These are phyloP conservation scores for Meloidogyne chitwoodi DNA, from an alignment of 1,140 invertebrate species.

Conservation along the genomic window DNA sequence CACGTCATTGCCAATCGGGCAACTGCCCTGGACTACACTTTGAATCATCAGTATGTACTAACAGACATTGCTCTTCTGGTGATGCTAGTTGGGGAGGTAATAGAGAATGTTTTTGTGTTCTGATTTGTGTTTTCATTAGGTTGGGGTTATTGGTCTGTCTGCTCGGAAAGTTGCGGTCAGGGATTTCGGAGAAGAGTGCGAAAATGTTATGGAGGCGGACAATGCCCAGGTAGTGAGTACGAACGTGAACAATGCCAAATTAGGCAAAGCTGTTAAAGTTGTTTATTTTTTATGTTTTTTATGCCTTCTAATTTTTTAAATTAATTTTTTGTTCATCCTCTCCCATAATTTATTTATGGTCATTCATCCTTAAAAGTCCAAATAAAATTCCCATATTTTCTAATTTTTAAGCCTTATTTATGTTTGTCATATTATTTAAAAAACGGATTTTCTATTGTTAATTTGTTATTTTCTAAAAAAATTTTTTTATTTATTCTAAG, in stretches of 20 bases:
- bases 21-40: slow-evolving; percentile 46
- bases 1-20: slow-evolving; percentile 51
- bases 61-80: slow-evolving; percentile 39
- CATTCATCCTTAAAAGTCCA: no score
- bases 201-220: slow-evolving; percentile 56
- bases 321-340: neutral
- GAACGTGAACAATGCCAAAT: slow-evolving; percentile 46
- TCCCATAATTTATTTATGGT: neutral
- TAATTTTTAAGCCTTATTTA: neutral
- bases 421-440: neutral
- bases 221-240: slow-evolving; percentile 49
- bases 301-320: no score
- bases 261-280: slow-evolving; percentile 12
- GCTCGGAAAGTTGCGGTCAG: slow-evolving; percentile 50
- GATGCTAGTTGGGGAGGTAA: slow-evolving; percentile 57
- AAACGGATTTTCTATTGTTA: neutral
- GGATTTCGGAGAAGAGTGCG: slow-evolving; percentile 53
- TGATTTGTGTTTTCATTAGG: slow-evolving; percentile 36
- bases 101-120: neutral
- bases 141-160: slow-evolving; percentile 58
- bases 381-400: no score
- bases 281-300: neutral
- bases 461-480: neutral
- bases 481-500: neutral
- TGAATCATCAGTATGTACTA: slow-evolving; percentile 50